Evolutionary conservation across 2,113 vertebrate species (phyloP).

Genomic region (Sylvietta virens): DNA sequence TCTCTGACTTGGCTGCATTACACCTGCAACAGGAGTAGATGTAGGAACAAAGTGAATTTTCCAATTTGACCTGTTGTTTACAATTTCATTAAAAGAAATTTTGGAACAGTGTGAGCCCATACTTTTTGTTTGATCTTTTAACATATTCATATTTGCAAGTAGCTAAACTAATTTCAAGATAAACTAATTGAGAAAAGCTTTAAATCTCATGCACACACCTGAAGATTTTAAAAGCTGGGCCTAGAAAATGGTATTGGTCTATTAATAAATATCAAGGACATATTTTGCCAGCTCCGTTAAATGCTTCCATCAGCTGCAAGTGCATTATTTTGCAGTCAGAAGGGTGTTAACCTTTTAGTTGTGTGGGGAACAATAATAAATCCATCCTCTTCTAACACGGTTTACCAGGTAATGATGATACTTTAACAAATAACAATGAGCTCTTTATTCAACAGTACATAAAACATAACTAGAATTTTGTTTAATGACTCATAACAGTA

Average conservation of each 20-base stretch:
- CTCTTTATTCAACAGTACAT: conserved; percentile 65
- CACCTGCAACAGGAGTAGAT: neutral
- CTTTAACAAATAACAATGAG: conserved; percentile 57
- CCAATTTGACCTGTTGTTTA: neutral
- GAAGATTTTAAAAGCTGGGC: neutral
- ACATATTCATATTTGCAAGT: neutral
- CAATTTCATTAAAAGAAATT: neutral
- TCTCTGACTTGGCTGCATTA: neutral
- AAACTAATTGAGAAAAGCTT: conserved; percentile 1
- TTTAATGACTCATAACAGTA: conserved; percentile 59
- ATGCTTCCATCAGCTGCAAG: conserved; percentile 7
- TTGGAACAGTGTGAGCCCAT: neutral
- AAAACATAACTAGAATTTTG: conserved; percentile 72
- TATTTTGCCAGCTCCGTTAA: conserved; percentile 19
- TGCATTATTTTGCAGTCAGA: conserved; percentile 31
- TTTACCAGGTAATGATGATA: conserved; percentile 38
- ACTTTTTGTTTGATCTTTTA: neutral
- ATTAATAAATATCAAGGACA: conserved; percentile 47
- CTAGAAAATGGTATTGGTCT: neutral
- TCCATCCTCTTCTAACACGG: conserved; percentile 26
- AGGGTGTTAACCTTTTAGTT: conserved; percentile 40
- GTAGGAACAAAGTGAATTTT: neutral
- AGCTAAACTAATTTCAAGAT: neutral
- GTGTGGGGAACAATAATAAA: conserved; percentile 54
- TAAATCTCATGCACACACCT: neutral